Base-by-base conservation (phyloP, 2,797 vertebrate species). In the Morus bassanus region DNA sequence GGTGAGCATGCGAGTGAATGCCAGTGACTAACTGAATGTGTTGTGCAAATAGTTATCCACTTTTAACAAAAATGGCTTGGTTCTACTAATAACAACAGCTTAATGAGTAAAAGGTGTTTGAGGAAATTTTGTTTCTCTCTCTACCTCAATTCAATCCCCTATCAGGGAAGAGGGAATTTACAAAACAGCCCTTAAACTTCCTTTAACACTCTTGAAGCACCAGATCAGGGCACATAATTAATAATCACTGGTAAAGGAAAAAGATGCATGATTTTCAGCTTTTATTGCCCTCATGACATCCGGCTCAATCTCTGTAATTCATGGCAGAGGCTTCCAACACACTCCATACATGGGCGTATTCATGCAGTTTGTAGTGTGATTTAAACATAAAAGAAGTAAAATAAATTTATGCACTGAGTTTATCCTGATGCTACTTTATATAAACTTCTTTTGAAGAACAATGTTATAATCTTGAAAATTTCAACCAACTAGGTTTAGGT, bases 401-500 rank as follows among this genome's bases (percentile, higher is more conserved):
- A 65, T 15, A 35, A 70, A 61, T 33, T 6, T 46, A 61, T 19
- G 8, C 22, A 61, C 18, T 69, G 18, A 69, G 22, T 74, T 86
- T 64, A 65, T 16, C 18, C 13, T 28, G 43, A 80, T 68, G 25
- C 3, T 6, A 41, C 69, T 68, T 60, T 51, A 46, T 28, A 78
- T 21, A 46, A 68, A 39, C 4, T 46, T 54, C 27, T 76, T 79
- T 63, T 46, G 15, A 87, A 80, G 60, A 88, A 59, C 25, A 59
- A 39, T 23, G 23, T 19, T 31, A 64, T 31, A 22, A 67, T 46
- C 56, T 82, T 91, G 83, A 37, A 91, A 95, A 90, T 85, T 10
- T 86, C 87, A 92, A 65, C 67, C 86, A 96, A 89, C 67, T 57
- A 81, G 61, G 51, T 81, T 95, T 80, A 94, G 81, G 83, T 51